Base-by-base conservation (phyloP, 92 coral and sea anemone species). In the Phenganax marumi region DNA sequence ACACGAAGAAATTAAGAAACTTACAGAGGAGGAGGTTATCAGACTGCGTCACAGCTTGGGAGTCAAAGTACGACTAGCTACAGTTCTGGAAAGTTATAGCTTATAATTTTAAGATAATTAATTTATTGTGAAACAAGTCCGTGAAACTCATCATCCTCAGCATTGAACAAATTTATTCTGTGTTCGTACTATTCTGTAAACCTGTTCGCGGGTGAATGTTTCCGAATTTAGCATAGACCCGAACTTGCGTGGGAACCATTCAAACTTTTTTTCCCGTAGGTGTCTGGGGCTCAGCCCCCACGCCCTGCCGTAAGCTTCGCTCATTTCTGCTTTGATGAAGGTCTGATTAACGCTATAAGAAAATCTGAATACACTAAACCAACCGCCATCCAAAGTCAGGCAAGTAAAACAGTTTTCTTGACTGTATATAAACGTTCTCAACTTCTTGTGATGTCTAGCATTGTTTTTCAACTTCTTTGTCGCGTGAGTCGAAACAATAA, bases 311-410 rank as follows among this genome's bases (percentile, higher is more conserved):
- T 91, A 80, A 96, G 99, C 70, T 96, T 96, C 92, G 99, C 97
- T 33, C 99, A 96, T 83, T 96, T 89, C 72, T 88, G 97, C 17
- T 96, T 96, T 81, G 99, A 96, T 49, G 99, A 96, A 65, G 97
- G 90, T 87, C 85, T 96, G 24, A 88, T 96, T 92, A 85, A 90
- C 17, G 88, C 91, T 16, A 96, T 96, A 50, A 84, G 99, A 64
- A 96, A 92, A 66, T 85, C 91, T 65, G 99, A 96, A 18, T 96
- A 92, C 88, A 92, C 97, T 18, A 97, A 92, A 66, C 99, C 99
- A 52, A 96, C 99, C 6, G 93, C 97, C 8, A 96, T 96, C 81
- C 99, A 96, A 79, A 91, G 93, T 73, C 99, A 96, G 97, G 99
- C 91, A 74, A 19, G 48, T 74, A 74, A 12, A 72, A 51, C 25